Percentiles rank a stretch among this genome's conserved stretches.
phyloP scores from a whole-genome alignment of 2,797 vertebrate genomes.

The Oophaga sylvatica region DNA sequence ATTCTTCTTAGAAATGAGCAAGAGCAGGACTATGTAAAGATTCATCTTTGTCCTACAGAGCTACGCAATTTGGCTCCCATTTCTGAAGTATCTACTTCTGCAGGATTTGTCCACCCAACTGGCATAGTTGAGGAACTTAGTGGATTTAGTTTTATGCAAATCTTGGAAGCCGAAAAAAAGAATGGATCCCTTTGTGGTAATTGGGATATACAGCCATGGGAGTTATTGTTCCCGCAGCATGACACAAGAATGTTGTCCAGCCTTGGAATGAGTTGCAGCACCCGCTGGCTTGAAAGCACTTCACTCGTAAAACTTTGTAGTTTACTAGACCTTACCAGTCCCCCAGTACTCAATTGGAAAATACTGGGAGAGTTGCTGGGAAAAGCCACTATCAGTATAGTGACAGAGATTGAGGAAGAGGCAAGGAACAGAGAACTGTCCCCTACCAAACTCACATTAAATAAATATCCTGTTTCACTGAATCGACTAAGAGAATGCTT shows the following conservation, averaged over 20 bases:
- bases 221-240: conserved; percentile 54
- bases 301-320: conserved; percentile 21
- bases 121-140: not conserved
- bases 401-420: conserved; percentile 17
- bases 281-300: conserved; percentile 34
- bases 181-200: conserved; percentile 9
- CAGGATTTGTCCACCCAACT: not conserved
- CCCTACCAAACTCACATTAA: conserved; percentile 31
- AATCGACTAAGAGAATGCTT: not conserved
- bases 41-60: conserved; percentile 52
- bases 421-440: conserved; percentile 21
- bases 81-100: not conserved
- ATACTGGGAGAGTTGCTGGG: conserved; percentile 45
- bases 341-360: conserved; percentile 41
- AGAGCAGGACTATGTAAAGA: conserved; percentile 31
- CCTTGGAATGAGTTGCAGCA: conserved; percentile 31
- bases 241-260: conserved; percentile 45
- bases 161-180: conserved; percentile 35
- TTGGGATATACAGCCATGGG: conserved; percentile 30
- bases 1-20: conserved; percentile 32
- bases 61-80: not conserved
- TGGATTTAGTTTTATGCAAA: conserved; percentile 43
- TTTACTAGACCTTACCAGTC: conserved; percentile 35
- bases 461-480: conserved; percentile 34
- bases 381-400: conserved; percentile 19